phyloP scores from a whole-genome alignment of 2,888 invertebrate genomes.

The Drosophila siamana region DNA sequence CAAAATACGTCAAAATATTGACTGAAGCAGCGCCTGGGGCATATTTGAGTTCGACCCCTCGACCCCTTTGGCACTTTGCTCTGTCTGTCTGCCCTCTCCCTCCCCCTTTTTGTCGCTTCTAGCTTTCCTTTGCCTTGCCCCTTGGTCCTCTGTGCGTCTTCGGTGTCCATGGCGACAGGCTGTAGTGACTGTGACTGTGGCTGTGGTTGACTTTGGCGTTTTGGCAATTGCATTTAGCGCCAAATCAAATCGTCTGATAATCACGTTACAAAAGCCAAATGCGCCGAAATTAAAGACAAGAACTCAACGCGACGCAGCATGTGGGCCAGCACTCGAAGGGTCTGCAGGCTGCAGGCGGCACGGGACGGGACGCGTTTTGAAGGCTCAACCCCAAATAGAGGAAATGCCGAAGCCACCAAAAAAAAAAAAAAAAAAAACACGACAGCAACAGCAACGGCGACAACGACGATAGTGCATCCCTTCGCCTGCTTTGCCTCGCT shows the following conservation, averaged over 20 bases:
- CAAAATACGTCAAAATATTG: slow-evolving; percentile 1
- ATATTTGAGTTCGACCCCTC: slow-evolving; percentile 1
- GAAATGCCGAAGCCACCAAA: slow-evolving; percentile 28
- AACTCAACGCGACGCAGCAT: slow-evolving; percentile 58
- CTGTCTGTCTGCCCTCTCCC: not conserved
- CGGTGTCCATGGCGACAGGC: no score
- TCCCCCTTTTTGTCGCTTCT: no score
- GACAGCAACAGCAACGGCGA: no score
- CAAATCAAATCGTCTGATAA: slow-evolving; percentile 86
- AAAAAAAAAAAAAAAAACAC: no score
- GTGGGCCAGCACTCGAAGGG: no score
- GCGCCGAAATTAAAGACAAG: slow-evolving; percentile 82
- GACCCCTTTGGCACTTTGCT: slow-evolving; percentile 19
- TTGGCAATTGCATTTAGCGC: slow-evolving; percentile 83
- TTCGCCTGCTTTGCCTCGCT: no score
- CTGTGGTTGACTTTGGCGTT: slow-evolving; percentile 76
- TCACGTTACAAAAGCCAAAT: slow-evolving; percentile 85
- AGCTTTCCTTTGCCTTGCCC: no score
- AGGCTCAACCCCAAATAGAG: slow-evolving; percentile 42
- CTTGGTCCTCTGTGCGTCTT: not conserved
- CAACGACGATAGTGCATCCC: slow-evolving; percentile 24
- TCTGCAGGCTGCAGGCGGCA: not conserved
- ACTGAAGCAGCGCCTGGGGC: not conserved
- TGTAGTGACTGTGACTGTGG: no score
- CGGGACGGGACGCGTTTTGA: not conserved